phyloP scores from a whole-genome alignment of 2,113 vertebrate genomes.

The Conger conger region DNA sequence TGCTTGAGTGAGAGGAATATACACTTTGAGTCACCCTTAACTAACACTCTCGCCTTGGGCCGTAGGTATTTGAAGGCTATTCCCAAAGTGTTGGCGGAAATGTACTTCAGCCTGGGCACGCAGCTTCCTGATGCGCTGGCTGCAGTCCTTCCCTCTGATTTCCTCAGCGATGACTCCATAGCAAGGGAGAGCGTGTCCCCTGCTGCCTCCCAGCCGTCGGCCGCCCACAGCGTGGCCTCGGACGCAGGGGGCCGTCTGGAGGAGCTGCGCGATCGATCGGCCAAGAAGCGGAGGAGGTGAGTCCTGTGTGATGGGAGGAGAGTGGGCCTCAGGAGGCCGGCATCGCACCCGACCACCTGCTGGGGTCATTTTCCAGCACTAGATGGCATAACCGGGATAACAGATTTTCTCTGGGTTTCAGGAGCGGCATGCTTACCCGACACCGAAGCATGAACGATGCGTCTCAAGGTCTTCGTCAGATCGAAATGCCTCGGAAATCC shows the following conservation, averaged over 20 bases:
- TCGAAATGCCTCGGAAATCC: slow-evolving; percentile 81
- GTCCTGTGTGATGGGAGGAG: background rate
- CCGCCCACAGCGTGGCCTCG: slow-evolving; percentile 42
- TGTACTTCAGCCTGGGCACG: slow-evolving; percentile 85
- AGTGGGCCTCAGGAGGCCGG: background rate
- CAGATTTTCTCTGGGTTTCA: slow-evolving; percentile 45
- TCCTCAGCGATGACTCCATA: slow-evolving; percentile 90
- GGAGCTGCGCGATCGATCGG: slow-evolving; percentile 80
- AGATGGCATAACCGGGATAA: background rate
- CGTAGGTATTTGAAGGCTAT: slow-evolving; percentile 77
- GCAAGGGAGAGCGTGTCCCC: slow-evolving; percentile 76
- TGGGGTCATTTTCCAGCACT: background rate
- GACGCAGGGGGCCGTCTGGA: slow-evolving; percentile 70
- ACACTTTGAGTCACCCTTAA: background rate
- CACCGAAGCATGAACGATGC: slow-evolving; percentile 88
- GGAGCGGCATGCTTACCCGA: slow-evolving; percentile 78
- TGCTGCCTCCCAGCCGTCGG: slow-evolving; percentile 59
- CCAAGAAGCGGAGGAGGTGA: slow-evolving; percentile 83
- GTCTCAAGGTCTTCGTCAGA: slow-evolving; percentile 85
- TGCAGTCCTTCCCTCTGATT: slow-evolving; percentile 82
- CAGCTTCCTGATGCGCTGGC: slow-evolving; percentile 80
- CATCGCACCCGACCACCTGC: background rate
- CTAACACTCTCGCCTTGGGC: slow-evolving; percentile 3
- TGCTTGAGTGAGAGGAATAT: background rate
- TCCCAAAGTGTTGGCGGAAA: slow-evolving; percentile 79